Evolutionary conservation across 2,113 vertebrate species (phyloP).

Genomic region (Pseudolaguvia tuberculata): DNA sequence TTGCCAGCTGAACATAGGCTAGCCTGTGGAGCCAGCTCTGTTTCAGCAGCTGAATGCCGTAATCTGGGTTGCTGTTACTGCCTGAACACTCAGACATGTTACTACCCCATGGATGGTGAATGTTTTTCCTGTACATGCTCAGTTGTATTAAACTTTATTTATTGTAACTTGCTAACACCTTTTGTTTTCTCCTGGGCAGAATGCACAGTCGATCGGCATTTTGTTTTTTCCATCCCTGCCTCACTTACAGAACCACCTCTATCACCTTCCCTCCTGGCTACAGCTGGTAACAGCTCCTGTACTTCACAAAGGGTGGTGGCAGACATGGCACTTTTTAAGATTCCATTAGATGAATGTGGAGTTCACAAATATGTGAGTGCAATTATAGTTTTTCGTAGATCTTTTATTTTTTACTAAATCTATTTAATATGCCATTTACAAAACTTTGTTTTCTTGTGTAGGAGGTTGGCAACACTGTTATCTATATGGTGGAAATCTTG

Average conservation of each 20-base stretch:
- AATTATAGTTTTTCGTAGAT: neutral
- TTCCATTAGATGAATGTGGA: conserved; percentile 70
- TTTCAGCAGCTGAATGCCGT: conserved; percentile 58
- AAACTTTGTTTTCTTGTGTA: conserved; percentile 30
- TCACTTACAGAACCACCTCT: conserved; percentile 66
- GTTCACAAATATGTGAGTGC: conserved; percentile 62
- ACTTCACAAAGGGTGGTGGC: conserved; percentile 59
- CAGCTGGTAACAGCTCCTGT: conserved; percentile 61
- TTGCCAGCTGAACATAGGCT: conserved; percentile 61
- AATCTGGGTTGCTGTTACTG: conserved; percentile 69
- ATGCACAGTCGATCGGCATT: conserved; percentile 71
- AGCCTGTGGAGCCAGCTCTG: conserved; percentile 56
- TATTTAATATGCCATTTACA: neutral
- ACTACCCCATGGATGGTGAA: conserved; percentile 73
- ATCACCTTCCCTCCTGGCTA: conserved; percentile 55
- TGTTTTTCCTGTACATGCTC: neutral
- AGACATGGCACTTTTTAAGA: conserved; percentile 67
- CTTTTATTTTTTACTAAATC: neutral
- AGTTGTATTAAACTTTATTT: too few relatives aligned
- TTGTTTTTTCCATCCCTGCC: conserved; percentile 69
- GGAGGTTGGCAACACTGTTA: conserved; percentile 62
- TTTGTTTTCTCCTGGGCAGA: conserved; percentile 53
- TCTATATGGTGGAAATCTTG: conserved; percentile 69
- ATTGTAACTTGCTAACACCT: neutral
- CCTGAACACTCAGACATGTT: conserved; percentile 57